Evolutionary conservation across 2,113 vertebrate species (phyloP), one percentile per base, ranked within the genome.

Genomic region (Gadus macrocephalus): DNA sequence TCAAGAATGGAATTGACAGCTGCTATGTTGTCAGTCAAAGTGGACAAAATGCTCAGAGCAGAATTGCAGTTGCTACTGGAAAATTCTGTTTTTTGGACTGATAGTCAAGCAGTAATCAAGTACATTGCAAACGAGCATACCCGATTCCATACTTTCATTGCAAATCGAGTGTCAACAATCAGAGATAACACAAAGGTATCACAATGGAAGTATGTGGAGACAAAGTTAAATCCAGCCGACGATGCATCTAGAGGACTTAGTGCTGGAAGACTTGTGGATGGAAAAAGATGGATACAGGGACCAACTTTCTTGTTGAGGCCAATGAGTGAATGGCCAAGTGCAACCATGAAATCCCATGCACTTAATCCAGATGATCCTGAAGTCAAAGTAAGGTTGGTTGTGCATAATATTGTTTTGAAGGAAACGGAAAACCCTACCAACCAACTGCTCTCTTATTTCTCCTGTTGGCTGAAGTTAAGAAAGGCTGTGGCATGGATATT

Each of bases 1-100:
- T 53, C 62, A 35, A 9, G 53, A 61, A 17, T 76, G 62, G 63
- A 76, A 35, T 31, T 72, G 38, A 42, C 66, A 11, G 72, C 72
- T 66, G 56, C 72, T 12, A 66, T 59, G 25, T 14, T 74, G 15
- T 5, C 62, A n/a, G 64, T 66, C 11, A 65, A 72, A 22, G n/a
- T 68, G 15, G 66, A 63, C 28, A 72, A 16, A 58, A 56, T 72
- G 71, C 12, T 72, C 5, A 72, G 60, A n/a, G 27, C 8, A 58
- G 64, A 66, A 27, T 20, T 66, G 27, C 61, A 64, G 14, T 31
- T 64, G 17, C 16, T 19, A 8, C 25, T 42, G 20, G 12, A 61
- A 4, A n/a, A 19, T 2, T 31, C 11, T 16, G 5, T 2, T 15
- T 68, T 68, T 53, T 68, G 66, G 53, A 68, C 42, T 62, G 70